A percentile compares a stretch with the other conserved stretches of the same genome.
Conservation (phyloP, 2,888 invertebrate genomes). For the Andricus quercusramuli region DNA sequence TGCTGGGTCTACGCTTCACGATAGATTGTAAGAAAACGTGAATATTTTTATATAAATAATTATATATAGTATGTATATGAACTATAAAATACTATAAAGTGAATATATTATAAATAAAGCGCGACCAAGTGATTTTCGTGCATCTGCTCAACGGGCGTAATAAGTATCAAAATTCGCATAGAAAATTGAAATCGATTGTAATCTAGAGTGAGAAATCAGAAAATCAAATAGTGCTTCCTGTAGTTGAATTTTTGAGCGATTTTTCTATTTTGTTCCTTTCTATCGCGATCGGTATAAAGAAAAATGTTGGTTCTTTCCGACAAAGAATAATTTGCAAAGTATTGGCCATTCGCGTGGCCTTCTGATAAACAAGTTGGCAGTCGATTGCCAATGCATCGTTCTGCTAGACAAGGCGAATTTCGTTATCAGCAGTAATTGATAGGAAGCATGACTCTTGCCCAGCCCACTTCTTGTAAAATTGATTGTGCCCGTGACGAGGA, state of each 20-base stretch:
- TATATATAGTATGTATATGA: conserved; percentile 42
- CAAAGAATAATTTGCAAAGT: neutral
- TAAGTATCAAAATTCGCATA: conserved; percentile 41
- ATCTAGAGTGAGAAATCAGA: neutral
- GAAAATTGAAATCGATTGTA: conserved; percentile 13
- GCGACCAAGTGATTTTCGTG: conserved; percentile 33
- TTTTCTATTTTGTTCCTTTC: neutral
- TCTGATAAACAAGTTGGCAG: neutral
- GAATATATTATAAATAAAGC: conserved; percentile 45
- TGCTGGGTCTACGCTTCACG: conserved; percentile 70
- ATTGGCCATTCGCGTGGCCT: neutral
- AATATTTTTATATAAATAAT: conserved; percentile 48
- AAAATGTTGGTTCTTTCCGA: neutral
- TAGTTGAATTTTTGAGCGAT: neutral
- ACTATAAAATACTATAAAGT: conserved; percentile 49
- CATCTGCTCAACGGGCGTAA: conserved; percentile 45
- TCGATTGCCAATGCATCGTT: neutral
- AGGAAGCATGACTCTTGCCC: conserved; percentile 31
- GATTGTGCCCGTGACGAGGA: conserved; percentile 11
- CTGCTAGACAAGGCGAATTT: neutral
- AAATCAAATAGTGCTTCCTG: neutral
- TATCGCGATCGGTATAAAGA: neutral
- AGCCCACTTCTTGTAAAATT: conserved; percentile 27
- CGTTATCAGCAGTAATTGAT: conserved; percentile 11
- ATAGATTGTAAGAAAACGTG: conserved; percentile 49